Conservation (phyloP, 2,888 invertebrate genomes). For the Epirrhoe tristata region DNA sequence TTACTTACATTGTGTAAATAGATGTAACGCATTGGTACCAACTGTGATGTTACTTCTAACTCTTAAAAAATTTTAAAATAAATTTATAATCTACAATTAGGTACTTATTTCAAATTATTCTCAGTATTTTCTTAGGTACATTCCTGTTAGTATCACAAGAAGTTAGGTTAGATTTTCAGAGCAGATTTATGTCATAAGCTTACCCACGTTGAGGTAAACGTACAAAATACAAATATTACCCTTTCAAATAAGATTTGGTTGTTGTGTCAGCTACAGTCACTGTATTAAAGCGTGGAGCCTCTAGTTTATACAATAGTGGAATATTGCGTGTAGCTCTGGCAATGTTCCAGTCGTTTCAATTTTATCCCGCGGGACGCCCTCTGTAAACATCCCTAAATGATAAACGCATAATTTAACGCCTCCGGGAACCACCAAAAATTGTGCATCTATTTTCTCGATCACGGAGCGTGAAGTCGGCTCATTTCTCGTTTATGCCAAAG, state of each 20-base stretch:
- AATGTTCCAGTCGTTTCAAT: constrained; percentile 83
- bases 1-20: too few relatives aligned
- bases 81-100: too few relatives aligned
- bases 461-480: constrained; percentile 70
- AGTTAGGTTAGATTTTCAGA: not conserved
- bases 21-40: too few relatives aligned
- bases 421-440: constrained; percentile 75
- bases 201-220: not conserved
- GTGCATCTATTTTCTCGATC: constrained; percentile 75
- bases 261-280: constrained; percentile 17
- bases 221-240: not conserved
- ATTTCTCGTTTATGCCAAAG: constrained; percentile 62
- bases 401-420: constrained; percentile 83
- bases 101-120: too few relatives aligned
- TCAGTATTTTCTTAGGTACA: too few relatives aligned
- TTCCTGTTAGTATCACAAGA: too few relatives aligned
- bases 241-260: constrained; percentile 6
- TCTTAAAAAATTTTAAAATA: too few relatives aligned
- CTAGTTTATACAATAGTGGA: constrained; percentile 25
- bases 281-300: constrained; percentile 18
- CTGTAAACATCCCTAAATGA: constrained; percentile 84
- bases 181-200: not conserved
- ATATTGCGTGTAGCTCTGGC: constrained; percentile 64
- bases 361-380: constrained; percentile 73
- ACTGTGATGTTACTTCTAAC: too few relatives aligned